phyloP scores from a whole-genome alignment of 2,888 invertebrate species.

The Aphidoletes aphidimyza region DNA sequence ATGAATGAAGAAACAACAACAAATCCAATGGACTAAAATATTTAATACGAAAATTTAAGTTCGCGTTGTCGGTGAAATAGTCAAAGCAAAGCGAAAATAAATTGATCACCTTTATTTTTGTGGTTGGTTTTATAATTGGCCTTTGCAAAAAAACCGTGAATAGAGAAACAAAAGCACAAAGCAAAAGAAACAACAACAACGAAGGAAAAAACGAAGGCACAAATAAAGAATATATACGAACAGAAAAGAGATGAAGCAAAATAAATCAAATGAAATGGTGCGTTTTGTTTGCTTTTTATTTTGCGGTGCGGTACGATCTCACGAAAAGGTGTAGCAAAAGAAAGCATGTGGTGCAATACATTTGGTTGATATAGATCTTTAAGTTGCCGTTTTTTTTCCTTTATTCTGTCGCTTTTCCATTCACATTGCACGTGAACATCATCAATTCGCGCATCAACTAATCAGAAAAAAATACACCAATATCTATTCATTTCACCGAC shows the following conservation, averaged over 20 bases:
- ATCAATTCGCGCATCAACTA: not conserved
- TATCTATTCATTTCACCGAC: too few species aligned
- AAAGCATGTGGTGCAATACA: constrained; percentile 12
- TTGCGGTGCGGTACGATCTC: not conserved
- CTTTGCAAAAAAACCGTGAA: not conserved
- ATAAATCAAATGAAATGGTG: constrained; percentile 23
- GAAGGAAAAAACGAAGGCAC: not conserved
- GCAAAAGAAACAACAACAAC: too few species aligned
- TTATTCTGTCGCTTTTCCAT: not conserved
- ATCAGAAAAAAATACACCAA: too few species aligned
- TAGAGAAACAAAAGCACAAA: not conserved
- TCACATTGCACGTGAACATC: not conserved
- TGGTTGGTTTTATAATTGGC: constrained; percentile 3
- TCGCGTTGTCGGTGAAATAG: not conserved
- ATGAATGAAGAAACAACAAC: too few species aligned
- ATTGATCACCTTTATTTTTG: not conserved
- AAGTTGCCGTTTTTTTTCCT: not conserved
- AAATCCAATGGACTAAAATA: too few species aligned
- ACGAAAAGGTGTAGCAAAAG: not conserved
- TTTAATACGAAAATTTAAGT: not conserved
- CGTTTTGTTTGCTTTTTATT: not conserved
- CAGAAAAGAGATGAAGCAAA: not conserved
- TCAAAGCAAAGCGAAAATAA: not conserved
- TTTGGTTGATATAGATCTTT: constrained; percentile 13
- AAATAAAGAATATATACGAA: too few species aligned